Evolutionary conservation across 2,113 vertebrate genomes (phyloP).

Genomic region (Pachycephala philippinensis): DNA sequence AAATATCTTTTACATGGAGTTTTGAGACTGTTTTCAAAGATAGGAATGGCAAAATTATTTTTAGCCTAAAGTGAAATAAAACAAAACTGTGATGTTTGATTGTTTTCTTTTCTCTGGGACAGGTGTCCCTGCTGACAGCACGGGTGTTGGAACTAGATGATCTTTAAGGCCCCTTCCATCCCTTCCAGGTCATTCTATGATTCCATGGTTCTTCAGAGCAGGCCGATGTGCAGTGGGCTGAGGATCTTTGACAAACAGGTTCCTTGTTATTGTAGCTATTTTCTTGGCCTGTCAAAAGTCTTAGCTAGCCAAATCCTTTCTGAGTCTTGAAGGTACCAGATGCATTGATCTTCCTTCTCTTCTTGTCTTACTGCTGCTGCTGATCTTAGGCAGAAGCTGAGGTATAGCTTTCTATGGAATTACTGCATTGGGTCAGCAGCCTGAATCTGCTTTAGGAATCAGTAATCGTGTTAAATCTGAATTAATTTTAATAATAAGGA

Average conservation of each 20-base stretch:
- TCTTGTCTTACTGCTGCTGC: neutral
- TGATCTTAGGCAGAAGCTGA: neutral
- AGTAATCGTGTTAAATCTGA: accelerated
- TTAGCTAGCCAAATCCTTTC: neutral
- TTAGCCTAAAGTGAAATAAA: neutral
- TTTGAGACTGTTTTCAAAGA: neutral
- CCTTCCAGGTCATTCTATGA: neutral
- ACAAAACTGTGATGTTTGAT: neutral
- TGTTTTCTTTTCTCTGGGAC: neutral
- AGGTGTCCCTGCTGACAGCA: neutral
- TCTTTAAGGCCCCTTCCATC: neutral
- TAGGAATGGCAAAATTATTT: neutral
- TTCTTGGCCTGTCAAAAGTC: neutral
- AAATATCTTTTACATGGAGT: neutral
- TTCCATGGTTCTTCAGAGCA: neutral
- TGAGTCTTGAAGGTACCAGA: neutral
- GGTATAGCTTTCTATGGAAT: neutral
- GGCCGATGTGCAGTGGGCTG: neutral
- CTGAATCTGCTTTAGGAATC: neutral
- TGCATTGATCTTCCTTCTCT: neutral
- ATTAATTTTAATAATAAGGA: neutral
- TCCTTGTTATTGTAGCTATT: neutral
- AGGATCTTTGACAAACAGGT: neutral
- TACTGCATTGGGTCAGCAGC: neutral
- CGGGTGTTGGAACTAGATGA: neutral